These are phyloP conservation scores for Cottus gobio DNA, from an alignment of 2,113 vertebrate genomes.

Conservation along the genomic window DNA sequence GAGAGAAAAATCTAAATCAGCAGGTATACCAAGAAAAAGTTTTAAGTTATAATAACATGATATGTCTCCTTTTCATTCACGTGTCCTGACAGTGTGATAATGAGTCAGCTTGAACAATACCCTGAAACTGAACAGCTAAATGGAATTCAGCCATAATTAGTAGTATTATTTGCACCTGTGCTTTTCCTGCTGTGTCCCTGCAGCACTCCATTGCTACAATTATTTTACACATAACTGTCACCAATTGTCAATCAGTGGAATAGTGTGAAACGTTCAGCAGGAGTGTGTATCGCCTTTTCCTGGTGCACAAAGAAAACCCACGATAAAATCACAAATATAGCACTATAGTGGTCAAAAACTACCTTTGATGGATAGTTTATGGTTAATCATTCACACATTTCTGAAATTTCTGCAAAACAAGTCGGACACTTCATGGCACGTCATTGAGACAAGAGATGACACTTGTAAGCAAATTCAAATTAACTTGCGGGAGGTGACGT, in stretches of 20 bases:
- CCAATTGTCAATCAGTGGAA: not conserved
- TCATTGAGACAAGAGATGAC: not conserved
- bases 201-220: not conserved
- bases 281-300: not conserved
- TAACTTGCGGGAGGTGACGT: not conserved
- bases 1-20: too few species aligned
- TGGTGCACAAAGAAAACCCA: not conserved
- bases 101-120: not conserved
- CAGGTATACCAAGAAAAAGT: not conserved
- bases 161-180: not conserved
- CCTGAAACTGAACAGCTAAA: not conserved
- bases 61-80: not conserved
- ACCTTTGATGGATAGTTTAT: not conserved
- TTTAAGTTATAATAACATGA: not conserved
- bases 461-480: not conserved
- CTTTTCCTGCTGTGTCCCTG: not conserved
- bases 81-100: not conserved
- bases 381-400: not conserved
- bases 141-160: not conserved
- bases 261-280: too few species aligned
- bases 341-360: not conserved
- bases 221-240: not conserved
- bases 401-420: not conserved
- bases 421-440: too few species aligned
- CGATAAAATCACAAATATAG: not conserved